Evolutionary conservation across 2,888 invertebrate genomes (phyloP).

Genomic region (Hemistola chrysoprasaria): DNA sequence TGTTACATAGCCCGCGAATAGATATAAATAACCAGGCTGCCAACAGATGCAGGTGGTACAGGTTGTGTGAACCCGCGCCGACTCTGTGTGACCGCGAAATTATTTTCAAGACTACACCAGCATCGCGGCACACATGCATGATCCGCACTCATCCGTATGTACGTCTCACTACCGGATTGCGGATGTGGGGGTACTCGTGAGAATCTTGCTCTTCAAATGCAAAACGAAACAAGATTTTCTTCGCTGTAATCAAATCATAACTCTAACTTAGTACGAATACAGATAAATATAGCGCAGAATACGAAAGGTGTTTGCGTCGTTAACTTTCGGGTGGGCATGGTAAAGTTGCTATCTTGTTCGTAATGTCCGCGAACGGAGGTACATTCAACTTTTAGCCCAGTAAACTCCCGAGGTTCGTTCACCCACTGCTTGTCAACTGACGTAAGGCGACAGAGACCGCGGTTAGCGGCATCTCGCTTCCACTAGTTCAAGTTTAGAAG

Average conservation of each 20-base stretch:
- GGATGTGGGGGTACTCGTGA: conserved; percentile 77
- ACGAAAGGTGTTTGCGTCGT: conserved; percentile 58
- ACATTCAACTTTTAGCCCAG: conserved; percentile 83
- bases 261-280: conserved; percentile 38
- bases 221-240: conserved; percentile 38
- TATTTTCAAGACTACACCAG: conserved; percentile 82
- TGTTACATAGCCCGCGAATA: conserved; percentile 70
- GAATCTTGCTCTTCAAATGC: conserved; percentile 65
- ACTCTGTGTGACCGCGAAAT: conserved; percentile 81
- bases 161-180: conserved; percentile 67
- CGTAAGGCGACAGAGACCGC: conserved; percentile 69
- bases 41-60: conserved; percentile 78
- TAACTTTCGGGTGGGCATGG: conserved; percentile 51
- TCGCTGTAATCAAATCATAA: conserved; percentile 41
- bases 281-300: conserved; percentile 34
- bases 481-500: conserved; percentile 70
- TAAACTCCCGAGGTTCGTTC: conserved; percentile 81
- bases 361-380: conserved; percentile 82
- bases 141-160: conserved; percentile 51
- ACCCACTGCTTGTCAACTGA: conserved; percentile 82
- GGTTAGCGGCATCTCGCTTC: conserved; percentile 60
- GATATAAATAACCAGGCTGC: conserved; percentile 80
- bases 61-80: conserved; percentile 77
- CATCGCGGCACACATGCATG: conserved; percentile 62
- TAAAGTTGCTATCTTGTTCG: conserved; percentile 82